Percentiles rank a stretch among this genome's conserved stretches.
These are phyloP conservation scores for Oreocharis arfaki DNA, from an alignment of 2,113 vertebrate species.

Conservation along the genomic window DNA sequence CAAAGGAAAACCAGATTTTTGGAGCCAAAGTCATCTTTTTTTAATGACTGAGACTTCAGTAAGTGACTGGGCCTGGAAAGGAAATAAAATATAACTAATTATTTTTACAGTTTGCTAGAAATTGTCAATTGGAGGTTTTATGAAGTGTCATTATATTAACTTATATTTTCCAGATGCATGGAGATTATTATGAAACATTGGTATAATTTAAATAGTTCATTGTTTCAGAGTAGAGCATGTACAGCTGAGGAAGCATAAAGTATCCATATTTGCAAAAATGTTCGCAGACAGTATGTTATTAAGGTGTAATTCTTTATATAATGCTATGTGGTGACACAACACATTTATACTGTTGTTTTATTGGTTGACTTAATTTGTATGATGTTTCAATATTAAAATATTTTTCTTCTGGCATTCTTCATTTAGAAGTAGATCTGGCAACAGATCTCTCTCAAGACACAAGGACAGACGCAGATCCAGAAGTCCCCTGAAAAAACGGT, in stretches of 20 bases:
- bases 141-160: background rate
- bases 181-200: background rate
- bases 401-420: background rate
- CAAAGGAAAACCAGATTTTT: background rate
- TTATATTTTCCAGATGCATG: background rate
- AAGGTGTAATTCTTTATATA: background rate
- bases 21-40: background rate
- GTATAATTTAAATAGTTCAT: background rate
- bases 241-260: background rate
- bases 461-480: conserved; percentile 80
- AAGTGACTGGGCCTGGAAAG: background rate
- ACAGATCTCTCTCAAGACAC: conserved; percentile 74
- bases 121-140: background rate
- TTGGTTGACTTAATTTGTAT: background rate
- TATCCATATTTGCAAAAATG: background rate
- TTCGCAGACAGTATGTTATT: background rate
- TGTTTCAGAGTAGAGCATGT: background rate
- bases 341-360: accelerated
- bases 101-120: background rate
- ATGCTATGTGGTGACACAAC: background rate
- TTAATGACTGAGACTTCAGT: background rate
- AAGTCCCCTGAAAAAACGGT: conserved; percentile 80
- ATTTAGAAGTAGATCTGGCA: conserved; percentile 76
- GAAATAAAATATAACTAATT: background rate
- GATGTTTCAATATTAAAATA: background rate